These are phyloP conservation scores for Brotula barbata DNA, from an alignment of 2,797 vertebrate genomes.

Conservation along the genomic window DNA sequence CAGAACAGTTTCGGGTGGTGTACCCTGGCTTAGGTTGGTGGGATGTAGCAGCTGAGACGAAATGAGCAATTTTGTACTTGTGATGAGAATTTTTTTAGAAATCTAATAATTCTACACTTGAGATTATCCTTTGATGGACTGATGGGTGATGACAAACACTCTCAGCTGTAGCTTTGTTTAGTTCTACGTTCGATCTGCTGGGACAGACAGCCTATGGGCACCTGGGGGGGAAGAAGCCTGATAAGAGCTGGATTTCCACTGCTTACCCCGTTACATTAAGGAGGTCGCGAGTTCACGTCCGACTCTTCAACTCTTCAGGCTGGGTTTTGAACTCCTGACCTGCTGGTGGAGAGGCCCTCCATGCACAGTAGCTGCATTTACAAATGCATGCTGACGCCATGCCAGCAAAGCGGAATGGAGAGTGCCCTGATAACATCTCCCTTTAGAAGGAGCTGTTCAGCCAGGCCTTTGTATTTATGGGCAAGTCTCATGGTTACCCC, in stretches of 20 bases:
- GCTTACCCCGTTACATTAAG: constrained; percentile 66
- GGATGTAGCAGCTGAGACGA: constrained; percentile 1
- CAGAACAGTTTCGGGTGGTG: constrained; percentile 9
- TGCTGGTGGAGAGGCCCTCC: constrained; percentile 39
- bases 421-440: constrained; percentile 72
- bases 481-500: constrained; percentile 65
- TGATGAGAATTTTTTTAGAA: too few relatives aligned
- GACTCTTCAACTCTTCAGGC: constrained; percentile 69
- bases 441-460: constrained; percentile 69
- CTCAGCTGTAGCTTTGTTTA: not conserved
- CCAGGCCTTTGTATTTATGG: constrained; percentile 77
- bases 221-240: constrained; percentile 58
- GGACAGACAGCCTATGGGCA: constrained; percentile 19
- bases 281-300: constrained; percentile 73
- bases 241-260: constrained; percentile 56
- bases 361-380: constrained; percentile 79
- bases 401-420: constrained; percentile 72
- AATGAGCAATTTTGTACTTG: too few relatives aligned
- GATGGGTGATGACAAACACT: too few relatives aligned
- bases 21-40: constrained; percentile 7
- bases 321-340: constrained; percentile 78
- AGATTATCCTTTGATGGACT: too few relatives aligned
- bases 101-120: too few relatives aligned
- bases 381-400: constrained; percentile 76
- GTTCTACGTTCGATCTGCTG: constrained; percentile 11